Evolutionary conservation across 2,888 invertebrate genomes (phyloP).

Genomic region (Bellardia pandia): DNA sequence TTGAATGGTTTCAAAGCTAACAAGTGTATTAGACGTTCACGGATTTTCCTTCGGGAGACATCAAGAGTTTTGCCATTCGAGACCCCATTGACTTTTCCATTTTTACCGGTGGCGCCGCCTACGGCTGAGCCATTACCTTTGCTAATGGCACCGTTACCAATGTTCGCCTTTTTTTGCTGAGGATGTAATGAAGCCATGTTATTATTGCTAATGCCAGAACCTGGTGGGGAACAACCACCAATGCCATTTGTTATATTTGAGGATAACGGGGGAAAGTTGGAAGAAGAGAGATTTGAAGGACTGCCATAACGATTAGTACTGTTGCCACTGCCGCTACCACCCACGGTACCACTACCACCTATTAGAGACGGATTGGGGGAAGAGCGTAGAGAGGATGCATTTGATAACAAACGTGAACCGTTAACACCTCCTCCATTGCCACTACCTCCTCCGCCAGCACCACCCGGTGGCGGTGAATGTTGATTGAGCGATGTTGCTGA

Average conservation of each 20-base stretch:
- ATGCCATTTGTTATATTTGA: slow-evolving; percentile 72
- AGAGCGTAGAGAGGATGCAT: slow-evolving; percentile 70
- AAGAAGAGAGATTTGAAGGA: slow-evolving; percentile 69
- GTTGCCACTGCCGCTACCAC: slow-evolving; percentile 72
- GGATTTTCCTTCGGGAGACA: slow-evolving; percentile 85
- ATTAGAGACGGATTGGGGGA: slow-evolving; percentile 81
- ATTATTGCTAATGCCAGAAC: slow-evolving; percentile 51
- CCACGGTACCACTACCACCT: slow-evolving; percentile 80
- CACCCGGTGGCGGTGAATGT: slow-evolving; percentile 79
- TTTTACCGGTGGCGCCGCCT: slow-evolving; percentile 62
- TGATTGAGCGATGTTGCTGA: slow-evolving; percentile 76
- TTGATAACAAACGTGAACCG: slow-evolving; percentile 54
- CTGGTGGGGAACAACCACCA: slow-evolving; percentile 71
- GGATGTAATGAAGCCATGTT: slow-evolving; percentile 31
- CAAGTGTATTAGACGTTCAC: slow-evolving; percentile 97
- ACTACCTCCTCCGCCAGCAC: slow-evolving; percentile 69
- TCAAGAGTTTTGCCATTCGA: slow-evolving; percentile 79
- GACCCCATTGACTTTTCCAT: slow-evolving; percentile 61
- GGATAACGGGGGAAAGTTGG: slow-evolving; percentile 63
- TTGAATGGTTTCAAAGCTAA: slow-evolving; percentile 96
- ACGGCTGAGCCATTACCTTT: slow-evolving; percentile 34
- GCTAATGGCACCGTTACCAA: slow-evolving; percentile 36
- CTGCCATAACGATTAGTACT: slow-evolving; percentile 75
- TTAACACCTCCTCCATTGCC: slow-evolving; percentile 42
- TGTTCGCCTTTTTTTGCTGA: slow-evolving; percentile 65